Conservation (phyloP, 37 sponge, comb jelly and placozoan species). For the Aplysina aerophoba region DNA sequence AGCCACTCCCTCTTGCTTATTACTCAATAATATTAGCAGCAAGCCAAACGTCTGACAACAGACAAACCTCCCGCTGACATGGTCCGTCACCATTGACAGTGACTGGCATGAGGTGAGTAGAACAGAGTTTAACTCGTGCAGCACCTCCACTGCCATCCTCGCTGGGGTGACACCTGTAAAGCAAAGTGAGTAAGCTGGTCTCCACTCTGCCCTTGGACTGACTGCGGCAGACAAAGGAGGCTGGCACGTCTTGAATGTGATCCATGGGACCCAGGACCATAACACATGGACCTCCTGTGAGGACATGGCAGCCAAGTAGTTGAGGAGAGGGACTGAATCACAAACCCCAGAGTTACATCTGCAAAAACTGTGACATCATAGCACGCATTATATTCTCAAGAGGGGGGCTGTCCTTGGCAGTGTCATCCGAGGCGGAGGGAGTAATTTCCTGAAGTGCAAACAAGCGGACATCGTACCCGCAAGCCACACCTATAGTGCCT, state of each 20-base stretch:
- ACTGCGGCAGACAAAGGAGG: constrained; percentile 10
- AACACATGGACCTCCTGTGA: constrained; percentile 7
- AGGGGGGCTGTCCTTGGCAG: neutral
- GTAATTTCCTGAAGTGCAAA: neutral
- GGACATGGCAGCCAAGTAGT: constrained; percentile 6
- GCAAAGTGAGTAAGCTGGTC: neutral
- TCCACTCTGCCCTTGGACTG: constrained; percentile 13
- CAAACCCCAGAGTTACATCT: neutral
- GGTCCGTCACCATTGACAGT: neutral
- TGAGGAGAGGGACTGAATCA: neutral
- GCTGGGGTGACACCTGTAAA: neutral
- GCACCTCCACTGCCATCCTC: neutral
- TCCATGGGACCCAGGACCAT: constrained; percentile 21
- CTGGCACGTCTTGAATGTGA: constrained; percentile 15
- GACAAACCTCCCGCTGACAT: no score
- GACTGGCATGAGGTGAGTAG: constrained; percentile 11
- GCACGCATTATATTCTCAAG: neutral
- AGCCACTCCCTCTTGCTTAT: no score
- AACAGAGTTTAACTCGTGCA: neutral
- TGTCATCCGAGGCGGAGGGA: no score
- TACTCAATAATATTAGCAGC: no score
- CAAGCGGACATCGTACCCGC: neutral
- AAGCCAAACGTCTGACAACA: no score
- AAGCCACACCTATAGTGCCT: constrained; percentile 1
- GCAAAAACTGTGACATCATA: constrained; percentile 34